phyloP scores from a whole-genome alignment of 2,797 vertebrate species.

The Eulemur mongoz region DNA sequence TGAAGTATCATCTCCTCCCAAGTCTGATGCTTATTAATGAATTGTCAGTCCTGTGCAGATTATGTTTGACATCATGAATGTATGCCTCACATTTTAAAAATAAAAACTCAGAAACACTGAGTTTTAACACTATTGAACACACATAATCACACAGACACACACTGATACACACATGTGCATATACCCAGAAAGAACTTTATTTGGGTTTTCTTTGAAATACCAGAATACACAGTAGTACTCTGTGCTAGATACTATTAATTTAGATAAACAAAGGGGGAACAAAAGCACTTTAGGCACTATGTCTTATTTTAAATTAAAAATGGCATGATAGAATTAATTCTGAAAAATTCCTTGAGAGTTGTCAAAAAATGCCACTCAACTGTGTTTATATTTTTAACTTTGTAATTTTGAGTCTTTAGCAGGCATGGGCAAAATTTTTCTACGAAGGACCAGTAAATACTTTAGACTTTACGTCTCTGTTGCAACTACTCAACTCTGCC shows the following conservation, averaged over 20 bases:
- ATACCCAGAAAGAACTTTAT: neutral
- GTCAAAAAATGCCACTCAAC: neutral
- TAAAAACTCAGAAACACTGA: neutral
- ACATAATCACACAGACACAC: neutral
- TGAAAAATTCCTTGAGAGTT: neutral
- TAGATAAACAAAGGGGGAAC: neutral
- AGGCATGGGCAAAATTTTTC: neutral
- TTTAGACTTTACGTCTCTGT: neutral
- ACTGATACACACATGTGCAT: neutral
- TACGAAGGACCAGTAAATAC: neutral
- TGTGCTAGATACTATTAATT: neutral
- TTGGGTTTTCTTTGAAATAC: neutral
- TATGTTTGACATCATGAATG: neutral
- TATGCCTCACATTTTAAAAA: neutral
- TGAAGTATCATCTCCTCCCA: neutral
- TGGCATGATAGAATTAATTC: neutral
- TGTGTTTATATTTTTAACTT: neutral
- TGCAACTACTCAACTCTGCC: neutral
- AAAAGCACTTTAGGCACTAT: neutral
- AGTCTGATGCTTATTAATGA: neutral
- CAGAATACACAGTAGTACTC: neutral
- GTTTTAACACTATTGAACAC: neutral
- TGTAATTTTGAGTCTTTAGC: neutral
- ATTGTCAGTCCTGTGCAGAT: neutral
- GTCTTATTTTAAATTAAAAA: conserved; percentile 1